Evolutionary conservation across 2,888 invertebrate species (phyloP), one percentile per base, ranked within the genome.

Genomic region (Heteromyza rotundicornis): DNA sequence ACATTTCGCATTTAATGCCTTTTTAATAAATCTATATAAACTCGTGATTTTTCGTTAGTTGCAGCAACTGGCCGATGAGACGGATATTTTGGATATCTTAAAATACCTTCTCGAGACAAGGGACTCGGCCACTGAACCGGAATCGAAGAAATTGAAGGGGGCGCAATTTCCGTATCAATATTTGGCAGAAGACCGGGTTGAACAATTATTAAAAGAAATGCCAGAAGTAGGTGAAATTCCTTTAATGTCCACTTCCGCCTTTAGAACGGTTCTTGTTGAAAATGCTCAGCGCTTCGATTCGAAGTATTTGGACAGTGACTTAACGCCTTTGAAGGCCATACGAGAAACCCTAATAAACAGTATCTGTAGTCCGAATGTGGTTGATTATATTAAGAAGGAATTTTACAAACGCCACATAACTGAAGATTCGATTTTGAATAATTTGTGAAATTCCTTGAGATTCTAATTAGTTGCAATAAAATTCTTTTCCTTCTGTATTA

Each of bases 331-430:
- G 20, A 24, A 32, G 51, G 22, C 66, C 16, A 67, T 72, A 0
- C 57, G 77, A 63, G 77, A 76, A 44, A 54, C 64, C 0, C 78
- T 91, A 36, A 85, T 91, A 23, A 88, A 90, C 78, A 86, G 90
- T 24, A 85, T 90, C 69, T 89, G 89, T 74, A 86, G 89, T 72
- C 86, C 86, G 53, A 85, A 86, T 67, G 86, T 89, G 50, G 86
- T 91, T 69, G 84, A 85, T 60, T 67, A 82, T 2, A 85, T 87
- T 2, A 87, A 86, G 67, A 82, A 84, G 27, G 87, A 87, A 71
- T 81, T 87, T 64, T 81, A 84, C 44, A 14, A 2, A 14, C 47
- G 47, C 5, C 19, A 19, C 14, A n/a, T n/a, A n/a, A n/a, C n/a
- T n/a, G n/a, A n/a, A n/a, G n/a, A n/a, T n/a, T n/a, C n/a, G n/a